Conservation (phyloP, 2,888 invertebrate species). For the Epistrophella euchroma region DNA sequence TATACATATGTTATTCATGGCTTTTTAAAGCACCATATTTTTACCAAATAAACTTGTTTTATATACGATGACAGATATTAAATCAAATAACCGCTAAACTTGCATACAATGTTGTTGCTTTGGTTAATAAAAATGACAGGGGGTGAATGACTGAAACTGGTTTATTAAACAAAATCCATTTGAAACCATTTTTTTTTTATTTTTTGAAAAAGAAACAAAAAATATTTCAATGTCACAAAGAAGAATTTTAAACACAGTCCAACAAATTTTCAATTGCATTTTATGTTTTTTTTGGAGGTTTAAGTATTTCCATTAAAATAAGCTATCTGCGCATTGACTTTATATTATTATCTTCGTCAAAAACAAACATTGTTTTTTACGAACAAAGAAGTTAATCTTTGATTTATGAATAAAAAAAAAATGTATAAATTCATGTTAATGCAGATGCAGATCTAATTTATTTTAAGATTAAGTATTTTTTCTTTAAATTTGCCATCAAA, state of each 20-base stretch:
- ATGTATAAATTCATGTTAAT: neutral
- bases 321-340: slow-evolving; percentile 27
- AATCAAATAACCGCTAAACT: slow-evolving; percentile 27
- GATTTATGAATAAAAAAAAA: neutral
- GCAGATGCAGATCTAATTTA: neutral
- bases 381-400: slow-evolving; percentile 8
- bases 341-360: slow-evolving; percentile 26
- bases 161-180: neutral
- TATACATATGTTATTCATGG: slow-evolving; percentile 26
- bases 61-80: slow-evolving; percentile 51
- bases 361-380: neutral
- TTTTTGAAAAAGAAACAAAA: neutral
- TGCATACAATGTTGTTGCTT: slow-evolving; percentile 40
- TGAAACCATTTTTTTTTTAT: too few relatives aligned
- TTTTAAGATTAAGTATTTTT: too few relatives aligned
- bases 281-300: neutral
- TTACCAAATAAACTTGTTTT: slow-evolving; percentile 44
- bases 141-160: slow-evolving; percentile 31
- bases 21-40: neutral
- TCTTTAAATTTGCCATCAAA: too few relatives aligned
- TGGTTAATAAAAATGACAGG: slow-evolving; percentile 12
- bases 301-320: neutral
- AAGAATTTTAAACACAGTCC: neutral
- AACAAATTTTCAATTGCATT: slow-evolving; percentile 28
- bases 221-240: slow-evolving; percentile 1